phyloP scores from a whole-genome alignment of 2,113 vertebrate species.

The Urocolius indicus region DNA sequence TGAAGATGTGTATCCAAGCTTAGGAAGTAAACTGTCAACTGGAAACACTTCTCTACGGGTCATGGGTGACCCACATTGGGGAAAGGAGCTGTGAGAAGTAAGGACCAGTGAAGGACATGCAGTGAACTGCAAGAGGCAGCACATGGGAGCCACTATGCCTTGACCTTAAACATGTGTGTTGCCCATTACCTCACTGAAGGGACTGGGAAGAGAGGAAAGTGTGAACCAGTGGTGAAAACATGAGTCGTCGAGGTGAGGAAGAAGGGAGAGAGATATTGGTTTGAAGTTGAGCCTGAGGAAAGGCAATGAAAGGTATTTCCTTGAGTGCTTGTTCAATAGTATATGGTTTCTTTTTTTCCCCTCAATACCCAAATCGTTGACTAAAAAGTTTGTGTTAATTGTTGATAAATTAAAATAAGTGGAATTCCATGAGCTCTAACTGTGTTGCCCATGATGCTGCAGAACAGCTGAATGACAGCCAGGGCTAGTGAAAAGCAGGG shows the following conservation, averaged over 20 bases:
- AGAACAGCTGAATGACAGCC: not conserved
- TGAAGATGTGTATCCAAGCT: too few relatives aligned
- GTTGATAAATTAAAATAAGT: not conserved
- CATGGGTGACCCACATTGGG: too few relatives aligned
- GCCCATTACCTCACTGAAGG: not conserved
- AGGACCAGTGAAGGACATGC: too few relatives aligned
- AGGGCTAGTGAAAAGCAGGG: not conserved
- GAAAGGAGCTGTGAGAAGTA: too few relatives aligned
- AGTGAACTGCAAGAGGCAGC: not conserved
- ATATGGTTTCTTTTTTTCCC: not conserved
- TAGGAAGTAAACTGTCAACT: too few relatives aligned
- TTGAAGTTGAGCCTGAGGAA: not conserved
- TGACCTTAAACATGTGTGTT: accelerated
- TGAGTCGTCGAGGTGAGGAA: not conserved
- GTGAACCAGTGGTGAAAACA: not conserved
- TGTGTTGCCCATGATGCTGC: not conserved
- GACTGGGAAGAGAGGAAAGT: not conserved
- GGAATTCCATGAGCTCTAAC: not conserved
- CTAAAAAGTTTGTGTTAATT: not conserved
- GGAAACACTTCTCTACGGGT: too few relatives aligned
- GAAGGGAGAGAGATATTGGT: not conserved
- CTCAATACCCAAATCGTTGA: not conserved
- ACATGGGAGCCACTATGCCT: not conserved
- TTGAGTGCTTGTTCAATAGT: not conserved
- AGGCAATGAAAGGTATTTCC: not conserved